Conservation (phyloP, 2,888 invertebrate species). For the Lypha dubia region DNA sequence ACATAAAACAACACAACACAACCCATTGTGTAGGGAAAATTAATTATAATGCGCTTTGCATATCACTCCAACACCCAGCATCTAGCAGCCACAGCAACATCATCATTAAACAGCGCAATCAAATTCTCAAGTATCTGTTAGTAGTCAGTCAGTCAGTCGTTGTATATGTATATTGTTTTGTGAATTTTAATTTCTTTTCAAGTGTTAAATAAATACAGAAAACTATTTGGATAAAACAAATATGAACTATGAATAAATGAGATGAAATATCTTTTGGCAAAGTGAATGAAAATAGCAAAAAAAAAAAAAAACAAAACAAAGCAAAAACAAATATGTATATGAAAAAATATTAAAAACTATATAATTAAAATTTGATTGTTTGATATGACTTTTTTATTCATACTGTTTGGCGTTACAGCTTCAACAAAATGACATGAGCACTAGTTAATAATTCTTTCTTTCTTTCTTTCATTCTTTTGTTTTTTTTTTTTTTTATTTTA, state of each 20-base stretch:
- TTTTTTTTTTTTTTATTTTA: no score
- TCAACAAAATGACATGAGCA: constrained; percentile 24
- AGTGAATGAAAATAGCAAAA: constrained; percentile 4
- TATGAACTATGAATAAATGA: constrained; percentile 39
- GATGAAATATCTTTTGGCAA: constrained; percentile 25
- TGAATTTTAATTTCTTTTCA: constrained; percentile 35
- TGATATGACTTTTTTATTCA: constrained; percentile 30
- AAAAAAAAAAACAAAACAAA: no score
- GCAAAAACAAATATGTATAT: no score
- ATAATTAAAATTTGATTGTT: constrained; percentile 50
- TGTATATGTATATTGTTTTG: constrained; percentile 49
- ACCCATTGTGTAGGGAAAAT: constrained; percentile 22
- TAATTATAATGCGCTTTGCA: constrained; percentile 49
- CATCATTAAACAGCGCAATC: constrained; percentile 14
- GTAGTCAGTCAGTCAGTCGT: background rate
- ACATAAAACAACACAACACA: no score
- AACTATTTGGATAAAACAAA: constrained; percentile 56
- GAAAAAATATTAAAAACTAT: constrained; percentile 36
- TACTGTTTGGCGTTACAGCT: constrained; percentile 19
- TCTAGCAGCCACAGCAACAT: constrained; percentile 5
- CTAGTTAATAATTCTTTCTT: constrained; percentile 16
- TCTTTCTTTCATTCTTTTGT: background rate
- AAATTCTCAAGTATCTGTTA: constrained; percentile 3
- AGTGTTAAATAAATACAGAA: constrained; percentile 63
- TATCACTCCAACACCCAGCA: constrained; percentile 18